Conservation (phyloP, 2,888 invertebrate species). For the Ichneumon xanthorius region DNA sequence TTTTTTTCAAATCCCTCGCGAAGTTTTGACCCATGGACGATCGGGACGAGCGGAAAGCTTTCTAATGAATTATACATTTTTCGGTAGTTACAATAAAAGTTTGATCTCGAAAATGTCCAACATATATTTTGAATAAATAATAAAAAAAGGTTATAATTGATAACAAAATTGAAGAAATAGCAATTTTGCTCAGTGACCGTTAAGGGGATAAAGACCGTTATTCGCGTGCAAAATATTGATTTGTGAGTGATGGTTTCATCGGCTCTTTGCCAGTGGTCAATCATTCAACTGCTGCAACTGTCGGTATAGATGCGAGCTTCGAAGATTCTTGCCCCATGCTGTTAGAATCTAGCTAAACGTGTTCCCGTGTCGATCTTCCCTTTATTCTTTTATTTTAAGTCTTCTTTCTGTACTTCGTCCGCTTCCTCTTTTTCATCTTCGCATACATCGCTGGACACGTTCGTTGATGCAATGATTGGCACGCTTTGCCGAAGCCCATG, state of each 20-base stretch:
- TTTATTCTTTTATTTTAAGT: slow-evolving; percentile 26
- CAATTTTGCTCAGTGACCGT: neutral
- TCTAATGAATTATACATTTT: too few relatives aligned
- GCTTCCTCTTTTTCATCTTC: neutral
- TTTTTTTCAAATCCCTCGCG: too few relatives aligned
- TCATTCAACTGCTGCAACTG: neutral
- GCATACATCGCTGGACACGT: neutral
- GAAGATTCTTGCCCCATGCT: slow-evolving; percentile 69
- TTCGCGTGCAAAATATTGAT: neutral
- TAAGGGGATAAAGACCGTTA: neutral
- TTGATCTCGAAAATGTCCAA: neutral
- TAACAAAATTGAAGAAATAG: neutral
- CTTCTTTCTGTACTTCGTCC: neutral
- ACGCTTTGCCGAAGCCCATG: neutral
- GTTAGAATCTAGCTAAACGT: slow-evolving; percentile 75
- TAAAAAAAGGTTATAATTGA: neutral
- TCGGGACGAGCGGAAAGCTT: too few relatives aligned
- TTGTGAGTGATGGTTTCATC: neutral
- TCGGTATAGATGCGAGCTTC: slow-evolving; percentile 63
- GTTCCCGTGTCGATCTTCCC: slow-evolving; percentile 57
- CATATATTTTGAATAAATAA: neutral
- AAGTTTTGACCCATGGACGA: too few relatives aligned
- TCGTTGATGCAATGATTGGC: neutral
- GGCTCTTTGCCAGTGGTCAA: slow-evolving; percentile 4
- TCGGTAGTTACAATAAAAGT: neutral